Evolutionary conservation across 2,113 vertebrate genomes (phyloP), one percentile per base, ranked within the genome.

Genomic region (Rynchops niger): DNA sequence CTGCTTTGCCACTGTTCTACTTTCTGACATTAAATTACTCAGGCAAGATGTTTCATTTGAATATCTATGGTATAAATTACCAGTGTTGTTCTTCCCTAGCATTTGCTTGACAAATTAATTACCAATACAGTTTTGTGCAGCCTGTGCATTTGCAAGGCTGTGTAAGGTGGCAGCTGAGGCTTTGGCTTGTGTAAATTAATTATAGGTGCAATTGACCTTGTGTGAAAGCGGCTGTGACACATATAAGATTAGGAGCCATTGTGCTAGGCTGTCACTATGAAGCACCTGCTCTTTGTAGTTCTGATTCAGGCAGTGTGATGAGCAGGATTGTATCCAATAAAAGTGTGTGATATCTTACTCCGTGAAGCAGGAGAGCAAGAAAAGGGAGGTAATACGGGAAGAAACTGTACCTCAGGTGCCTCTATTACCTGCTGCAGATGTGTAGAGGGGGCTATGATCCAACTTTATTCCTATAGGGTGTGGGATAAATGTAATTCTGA

Each of bases 41-140:
- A 86, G 90, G 72, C 53, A 12, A 88, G 63, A 86, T 81, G 90
- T 66, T 97, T 94, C 82, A 86, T 96, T 97, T 96, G 85, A 96
- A 86, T 93, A 93, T 92, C 93, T 92, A 63, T 90, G 63, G 85
- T 82, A 50, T 88, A 96, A 96, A 96, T 96, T 96, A 83, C 90
- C 53, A 88, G 67, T 92, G 85, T 81, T 96, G 79, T 73, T 92
- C 85, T 92, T 62, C 82, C 71, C 93, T 71, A 95, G 63, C 45
- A 95, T 93, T 95, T 94, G 29, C 85, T 81, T 95, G 95, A 96
- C 93, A 90, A 95, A 94, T 90, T 96, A 96, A 96, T 96, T 96
- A 74, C 79, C 79, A 77, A 40, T 50, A 66, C 9, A 45, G 42
- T 77, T 92, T 83, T 83, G 36, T 86, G 62, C 86, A 87, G 84